phyloP scores from a whole-genome alignment of 2,797 vertebrate genomes.

The Falco naumanni region DNA sequence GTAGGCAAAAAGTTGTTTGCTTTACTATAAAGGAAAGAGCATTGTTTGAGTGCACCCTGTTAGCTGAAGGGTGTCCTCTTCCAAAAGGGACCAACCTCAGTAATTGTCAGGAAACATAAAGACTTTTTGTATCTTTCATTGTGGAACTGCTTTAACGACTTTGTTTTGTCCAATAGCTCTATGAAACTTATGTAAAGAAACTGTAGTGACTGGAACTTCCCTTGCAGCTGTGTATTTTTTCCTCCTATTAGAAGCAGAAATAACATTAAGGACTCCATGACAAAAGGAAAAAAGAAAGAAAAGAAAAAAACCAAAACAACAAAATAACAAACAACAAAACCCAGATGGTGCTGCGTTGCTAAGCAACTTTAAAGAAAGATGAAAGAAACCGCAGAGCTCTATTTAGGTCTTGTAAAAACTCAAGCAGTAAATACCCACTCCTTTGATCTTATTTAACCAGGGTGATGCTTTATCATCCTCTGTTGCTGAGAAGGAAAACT shows the following conservation, averaged over 20 bases:
- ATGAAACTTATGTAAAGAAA: constrained; percentile 18
- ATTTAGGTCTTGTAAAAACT: constrained; percentile 24
- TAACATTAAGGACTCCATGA: neutral
- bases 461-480: constrained; percentile 28
- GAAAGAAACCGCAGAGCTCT: constrained; percentile 51
- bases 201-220: neutral
- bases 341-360: constrained; percentile 36
- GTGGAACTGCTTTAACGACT: neutral
- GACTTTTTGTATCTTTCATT: neutral
- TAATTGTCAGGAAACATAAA: neutral
- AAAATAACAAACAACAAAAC: too few species aligned
- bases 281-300: neutral
- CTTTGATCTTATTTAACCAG: constrained; percentile 54
- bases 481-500: neutral
- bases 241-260: neutral
- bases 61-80: constrained; percentile 1
- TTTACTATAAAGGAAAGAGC: neutral
- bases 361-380: constrained; percentile 56
- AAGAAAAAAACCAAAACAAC: neutral
- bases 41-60: neutral
- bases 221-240: constrained; percentile 11
- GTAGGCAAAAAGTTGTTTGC: neutral
- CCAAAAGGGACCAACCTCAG: neutral
- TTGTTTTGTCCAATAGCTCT: constrained; percentile 14
- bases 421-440: constrained; percentile 34